Conservation (phyloP, 2,797 vertebrate species). For the Carcharodon carcharias region DNA sequence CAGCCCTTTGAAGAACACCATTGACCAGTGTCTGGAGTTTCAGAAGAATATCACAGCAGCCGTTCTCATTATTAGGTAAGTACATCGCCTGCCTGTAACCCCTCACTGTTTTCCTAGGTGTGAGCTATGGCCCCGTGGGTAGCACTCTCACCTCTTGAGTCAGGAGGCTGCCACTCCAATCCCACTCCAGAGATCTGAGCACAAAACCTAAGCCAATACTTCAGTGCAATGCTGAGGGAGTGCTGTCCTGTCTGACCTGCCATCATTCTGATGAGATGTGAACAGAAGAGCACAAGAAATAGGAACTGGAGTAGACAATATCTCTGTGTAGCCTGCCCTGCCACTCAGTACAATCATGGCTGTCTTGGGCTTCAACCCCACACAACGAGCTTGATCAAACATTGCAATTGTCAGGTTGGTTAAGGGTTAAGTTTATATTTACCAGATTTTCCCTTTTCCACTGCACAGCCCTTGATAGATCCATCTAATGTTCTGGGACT, state of each 20-base stretch:
- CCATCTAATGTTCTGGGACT: no score
- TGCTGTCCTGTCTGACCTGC: background rate
- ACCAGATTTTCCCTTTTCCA: background rate
- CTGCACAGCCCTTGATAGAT: no score
- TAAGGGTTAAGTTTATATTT: background rate
- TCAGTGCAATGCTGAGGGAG: background rate
- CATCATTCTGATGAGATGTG: no score
- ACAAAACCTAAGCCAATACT: background rate
- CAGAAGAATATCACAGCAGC: slow-evolving; percentile 58
- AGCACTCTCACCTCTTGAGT: background rate
- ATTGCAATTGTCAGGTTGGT: background rate
- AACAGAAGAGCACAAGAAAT: background rate
- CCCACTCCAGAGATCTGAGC: background rate
- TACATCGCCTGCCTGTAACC: background rate
- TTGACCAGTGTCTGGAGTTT: slow-evolving; percentile 55
- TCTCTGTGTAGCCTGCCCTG: background rate
- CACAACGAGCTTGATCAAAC: background rate
- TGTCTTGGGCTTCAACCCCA: background rate
- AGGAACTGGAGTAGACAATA: background rate
- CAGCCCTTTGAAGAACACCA: slow-evolving; percentile 48
- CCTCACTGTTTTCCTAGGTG: background rate
- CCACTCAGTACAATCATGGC: background rate
- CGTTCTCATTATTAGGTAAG: slow-evolving; percentile 70
- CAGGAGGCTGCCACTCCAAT: background rate
- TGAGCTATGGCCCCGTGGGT: background rate